phyloP scores from a whole-genome alignment of 2,113 vertebrate species.

The Perccottus glenii region DNA sequence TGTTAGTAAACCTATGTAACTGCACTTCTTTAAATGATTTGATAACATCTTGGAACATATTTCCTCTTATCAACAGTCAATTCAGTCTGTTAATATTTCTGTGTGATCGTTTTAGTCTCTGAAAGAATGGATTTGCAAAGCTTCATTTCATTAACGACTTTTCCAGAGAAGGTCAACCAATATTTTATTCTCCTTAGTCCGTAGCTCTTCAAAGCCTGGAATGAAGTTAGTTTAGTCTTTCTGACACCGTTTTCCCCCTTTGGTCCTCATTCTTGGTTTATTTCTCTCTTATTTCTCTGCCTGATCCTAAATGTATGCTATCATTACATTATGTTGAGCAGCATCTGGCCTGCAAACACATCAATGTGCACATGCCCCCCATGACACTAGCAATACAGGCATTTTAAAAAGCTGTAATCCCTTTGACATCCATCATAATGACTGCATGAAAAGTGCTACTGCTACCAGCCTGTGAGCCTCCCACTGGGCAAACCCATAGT shows the following conservation, averaged over 20 bases:
- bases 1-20: not conserved
- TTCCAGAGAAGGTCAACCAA: too few species aligned
- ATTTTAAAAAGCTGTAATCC: slow-evolving; percentile 16
- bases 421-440: slow-evolving; percentile 21
- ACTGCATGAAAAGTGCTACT: slow-evolving; percentile 26
- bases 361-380: slow-evolving; percentile 10
- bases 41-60: not conserved
- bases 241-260: too few species aligned
- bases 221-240: too few species aligned
- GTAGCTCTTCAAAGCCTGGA: too few species aligned
- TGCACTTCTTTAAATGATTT: not conserved
- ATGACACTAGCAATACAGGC: slow-evolving; percentile 9
- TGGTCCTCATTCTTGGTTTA: too few species aligned
- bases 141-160: not conserved
- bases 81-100: slow-evolving; percentile 4
- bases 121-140: not conserved
- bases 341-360: slow-evolving; percentile 29
- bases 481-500: slow-evolving; percentile 34
- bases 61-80: not conserved
- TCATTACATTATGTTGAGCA: slow-evolving; percentile 6
- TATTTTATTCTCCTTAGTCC: too few species aligned
- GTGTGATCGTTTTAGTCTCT: not conserved
- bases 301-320: slow-evolving; percentile 4
- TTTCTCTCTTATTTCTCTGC: not conserved
- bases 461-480: slow-evolving; percentile 28